A percentile compares a stretch with the other conserved stretches of the same genome.
Conservation (phyloP, 2,888 invertebrate genomes). For the Xiphydria camelus region DNA sequence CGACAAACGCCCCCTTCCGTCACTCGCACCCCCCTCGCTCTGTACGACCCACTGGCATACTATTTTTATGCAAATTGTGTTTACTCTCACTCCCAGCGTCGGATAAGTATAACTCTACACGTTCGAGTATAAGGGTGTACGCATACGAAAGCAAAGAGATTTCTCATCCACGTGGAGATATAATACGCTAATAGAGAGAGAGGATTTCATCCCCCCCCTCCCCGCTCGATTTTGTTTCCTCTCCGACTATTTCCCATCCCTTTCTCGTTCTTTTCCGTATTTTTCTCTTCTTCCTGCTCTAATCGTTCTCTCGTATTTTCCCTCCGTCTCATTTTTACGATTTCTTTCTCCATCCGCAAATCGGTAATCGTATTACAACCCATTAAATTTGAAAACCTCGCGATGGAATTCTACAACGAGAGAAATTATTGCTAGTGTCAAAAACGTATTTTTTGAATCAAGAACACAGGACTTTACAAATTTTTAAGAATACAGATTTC, state of each 20-base stretch:
- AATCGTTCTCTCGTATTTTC: neutral
- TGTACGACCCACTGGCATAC: constrained; percentile 54
- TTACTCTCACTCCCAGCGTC: constrained; percentile 42
- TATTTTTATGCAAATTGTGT: constrained; percentile 57
- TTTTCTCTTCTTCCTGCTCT: neutral
- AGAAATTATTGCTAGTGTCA: no score
- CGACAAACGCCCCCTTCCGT: neutral
- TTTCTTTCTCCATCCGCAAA: neutral
- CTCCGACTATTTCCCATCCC: neutral
- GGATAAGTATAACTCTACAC: neutral
- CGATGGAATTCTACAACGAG: no score
- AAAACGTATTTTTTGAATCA: no score
- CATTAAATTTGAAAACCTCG: no score
- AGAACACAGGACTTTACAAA: no score
- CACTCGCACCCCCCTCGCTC: constrained; percentile 20
- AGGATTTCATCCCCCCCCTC: constrained; percentile 1
- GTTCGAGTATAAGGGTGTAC: no score
- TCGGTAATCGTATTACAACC: neutral
- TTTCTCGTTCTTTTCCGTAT: neutral
- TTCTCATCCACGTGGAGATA: no score
- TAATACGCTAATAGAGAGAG: no score
- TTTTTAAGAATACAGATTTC: no score
- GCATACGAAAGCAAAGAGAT: no score
- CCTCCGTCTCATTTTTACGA: neutral
- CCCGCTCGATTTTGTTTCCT: constrained; percentile 3